Base-by-base conservation (phyloP, 1,140 invertebrate species). In the Tetramorium simillimum region DNA sequence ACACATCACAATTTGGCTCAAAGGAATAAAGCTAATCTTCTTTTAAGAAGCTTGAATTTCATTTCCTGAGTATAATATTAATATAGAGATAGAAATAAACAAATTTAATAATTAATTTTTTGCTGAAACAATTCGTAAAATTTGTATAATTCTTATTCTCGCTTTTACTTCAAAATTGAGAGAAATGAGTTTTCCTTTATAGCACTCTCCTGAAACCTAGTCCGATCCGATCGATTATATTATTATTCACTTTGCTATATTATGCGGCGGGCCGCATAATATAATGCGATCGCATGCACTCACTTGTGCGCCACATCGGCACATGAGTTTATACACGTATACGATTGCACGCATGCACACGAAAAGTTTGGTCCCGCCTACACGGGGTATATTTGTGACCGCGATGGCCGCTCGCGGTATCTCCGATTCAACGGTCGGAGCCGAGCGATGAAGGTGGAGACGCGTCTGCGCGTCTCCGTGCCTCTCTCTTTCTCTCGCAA, bases 361-460 rank as follows among this genome's bases (percentile, higher is more conserved):
- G 86, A 88, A 90, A 88, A 51, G 85, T 88, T 92, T 93, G 93
- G 94, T 94, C 94, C 94, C 94, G 94, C 94, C 94, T 94, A 95
- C 94, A 94, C 92, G 92, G 76, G 49, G 91, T 89, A 89, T 92
- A 92, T 94, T 94, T 90, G 94, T 93, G 92, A 89, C 92, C 92
- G 93, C 93, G 91, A 95, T 95, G 94, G 94, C 94, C 92, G 94
- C 94, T 94, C 93, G 93, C 94, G 87, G 90, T 90, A 93, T 94
- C 93, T 91, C 90, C 89, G 91, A 94, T 93, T 92, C 92, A 82
- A 85, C 80, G 86, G 53, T 86, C 84, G 81, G 73, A 62, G 56
- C 82, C 65, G 70, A 77, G 73, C 88, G 88, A 82, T 91, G 92
- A 94, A 94, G 94, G 94, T 93, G 94, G 94, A 94, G 94, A 93